Conservation (phyloP, 64 coral and sea anemone genomes). For the Stichodactyla helianthus region DNA sequence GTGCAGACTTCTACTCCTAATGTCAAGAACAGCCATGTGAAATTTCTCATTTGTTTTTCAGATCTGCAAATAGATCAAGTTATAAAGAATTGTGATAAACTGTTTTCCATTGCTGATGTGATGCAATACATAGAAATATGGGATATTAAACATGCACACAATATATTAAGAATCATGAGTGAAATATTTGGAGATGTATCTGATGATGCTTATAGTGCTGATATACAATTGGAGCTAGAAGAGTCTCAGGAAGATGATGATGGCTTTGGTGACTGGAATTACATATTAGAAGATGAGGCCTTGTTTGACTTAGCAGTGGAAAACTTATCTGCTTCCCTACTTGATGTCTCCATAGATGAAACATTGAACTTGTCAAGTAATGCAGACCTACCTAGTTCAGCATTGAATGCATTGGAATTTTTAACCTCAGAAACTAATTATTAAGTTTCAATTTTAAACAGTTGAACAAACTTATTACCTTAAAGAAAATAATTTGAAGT, state of each 20-base stretch:
- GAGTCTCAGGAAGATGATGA: slow-evolving; percentile 8
- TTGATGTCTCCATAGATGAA: not conserved
- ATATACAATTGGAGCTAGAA: not conserved
- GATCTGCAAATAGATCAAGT: slow-evolving; percentile 51
- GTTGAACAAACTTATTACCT: not conserved
- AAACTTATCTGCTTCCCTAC: slow-evolving; percentile 21
- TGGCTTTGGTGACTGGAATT: slow-evolving; percentile 29
- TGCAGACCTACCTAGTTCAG: slow-evolving; percentile 6
- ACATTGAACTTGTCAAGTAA: not conserved
- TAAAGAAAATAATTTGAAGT: slow-evolving; percentile 9
- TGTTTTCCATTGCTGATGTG: slow-evolving; percentile 43
- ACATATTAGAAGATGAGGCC: slow-evolving; percentile 21
- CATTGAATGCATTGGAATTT: not conserved
- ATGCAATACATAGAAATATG: slow-evolving; percentile 47
- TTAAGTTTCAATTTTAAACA: not conserved
- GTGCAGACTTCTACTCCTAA: slow-evolving; percentile 13
- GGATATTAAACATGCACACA: slow-evolving; percentile 37
- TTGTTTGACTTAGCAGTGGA: slow-evolving; percentile 30
- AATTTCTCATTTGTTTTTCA: slow-evolving; percentile 44
- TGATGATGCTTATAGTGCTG: not conserved
- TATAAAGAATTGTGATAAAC: slow-evolving; percentile 32
- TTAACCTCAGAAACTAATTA: not conserved
- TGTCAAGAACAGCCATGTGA: not conserved
- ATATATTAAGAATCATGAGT: slow-evolving; percentile 23
- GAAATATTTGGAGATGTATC: slow-evolving; percentile 40